Conservation (phyloP, 2,797 vertebrate genomes). For the Pipistrellus kuhlii region DNA sequence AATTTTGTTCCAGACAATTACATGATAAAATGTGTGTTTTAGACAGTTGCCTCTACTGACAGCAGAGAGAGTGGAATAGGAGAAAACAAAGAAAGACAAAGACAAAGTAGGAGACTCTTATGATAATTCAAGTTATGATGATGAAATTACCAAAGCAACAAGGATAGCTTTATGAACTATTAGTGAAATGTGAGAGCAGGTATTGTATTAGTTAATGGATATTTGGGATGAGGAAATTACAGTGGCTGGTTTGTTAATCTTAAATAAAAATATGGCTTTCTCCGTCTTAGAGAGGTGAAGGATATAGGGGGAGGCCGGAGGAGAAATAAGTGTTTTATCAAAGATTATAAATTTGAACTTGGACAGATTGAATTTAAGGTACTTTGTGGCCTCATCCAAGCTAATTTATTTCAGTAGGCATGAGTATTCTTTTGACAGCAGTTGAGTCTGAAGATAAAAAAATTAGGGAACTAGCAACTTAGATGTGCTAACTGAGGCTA, state of each 20-base stretch:
- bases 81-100: background rate
- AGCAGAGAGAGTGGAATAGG: background rate
- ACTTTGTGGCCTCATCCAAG: background rate
- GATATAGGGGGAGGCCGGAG: background rate
- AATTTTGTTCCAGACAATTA: background rate
- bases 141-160: background rate
- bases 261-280: background rate
- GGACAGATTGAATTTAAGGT: background rate
- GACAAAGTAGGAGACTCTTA: background rate
- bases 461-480: background rate
- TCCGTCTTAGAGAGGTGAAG: background rate
- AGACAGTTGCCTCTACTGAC: background rate
- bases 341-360: background rate
- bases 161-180: background rate
- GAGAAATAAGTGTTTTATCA: background rate
- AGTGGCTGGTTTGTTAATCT: background rate
- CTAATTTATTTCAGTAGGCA: background rate
- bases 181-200: background rate
- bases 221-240: too few species aligned
- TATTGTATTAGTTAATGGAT: background rate
- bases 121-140: background rate
- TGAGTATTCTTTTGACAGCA: background rate
- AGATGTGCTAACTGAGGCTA: background rate
- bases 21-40: background rate
- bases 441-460: background rate